Conservation (phyloP, 2,797 vertebrate genomes). For the Lepilemur ruficaudatus region DNA sequence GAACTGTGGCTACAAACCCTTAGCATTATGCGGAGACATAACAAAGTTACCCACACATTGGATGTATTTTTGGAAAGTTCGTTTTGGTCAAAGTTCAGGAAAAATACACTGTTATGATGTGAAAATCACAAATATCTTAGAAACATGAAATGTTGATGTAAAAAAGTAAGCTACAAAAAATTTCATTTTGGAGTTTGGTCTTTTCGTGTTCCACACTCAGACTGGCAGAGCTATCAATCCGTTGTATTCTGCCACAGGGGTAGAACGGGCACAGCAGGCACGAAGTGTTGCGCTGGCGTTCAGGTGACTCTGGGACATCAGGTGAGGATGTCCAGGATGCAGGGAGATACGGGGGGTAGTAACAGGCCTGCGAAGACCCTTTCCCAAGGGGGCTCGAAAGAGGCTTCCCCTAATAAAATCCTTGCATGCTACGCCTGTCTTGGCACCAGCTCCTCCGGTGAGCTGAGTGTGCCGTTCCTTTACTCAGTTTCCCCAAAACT, state of each 20-base stretch:
- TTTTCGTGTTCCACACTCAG: neutral
- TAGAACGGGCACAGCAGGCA: accelerated
- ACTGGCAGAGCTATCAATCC: neutral
- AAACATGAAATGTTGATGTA: neutral
- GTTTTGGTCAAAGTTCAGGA: neutral
- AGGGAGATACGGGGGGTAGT: too few relatives aligned
- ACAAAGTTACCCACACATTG: neutral
- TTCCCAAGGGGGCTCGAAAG: neutral
- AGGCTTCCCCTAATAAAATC: neutral
- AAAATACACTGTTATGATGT: neutral
- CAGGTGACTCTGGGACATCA: neutral
- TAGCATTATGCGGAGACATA: neutral
- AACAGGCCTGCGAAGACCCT: neutral
- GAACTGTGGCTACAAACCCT: neutral
- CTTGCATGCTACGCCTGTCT: neutral
- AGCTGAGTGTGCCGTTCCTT: neutral
- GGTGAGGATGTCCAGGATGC: neutral
- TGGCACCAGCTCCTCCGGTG: neutral
- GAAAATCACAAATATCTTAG: neutral
- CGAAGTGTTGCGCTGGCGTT: neutral
- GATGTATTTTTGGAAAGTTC: neutral
- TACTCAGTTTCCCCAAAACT: neutral
- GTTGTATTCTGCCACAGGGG: neutral
- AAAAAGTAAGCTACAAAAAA: neutral
- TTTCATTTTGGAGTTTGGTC: neutral